Percentiles rank a stretch among this genome's conserved stretches.
phyloP scores from a whole-genome alignment of 2,113 vertebrate genomes.

The Mungos mungo region DNA sequence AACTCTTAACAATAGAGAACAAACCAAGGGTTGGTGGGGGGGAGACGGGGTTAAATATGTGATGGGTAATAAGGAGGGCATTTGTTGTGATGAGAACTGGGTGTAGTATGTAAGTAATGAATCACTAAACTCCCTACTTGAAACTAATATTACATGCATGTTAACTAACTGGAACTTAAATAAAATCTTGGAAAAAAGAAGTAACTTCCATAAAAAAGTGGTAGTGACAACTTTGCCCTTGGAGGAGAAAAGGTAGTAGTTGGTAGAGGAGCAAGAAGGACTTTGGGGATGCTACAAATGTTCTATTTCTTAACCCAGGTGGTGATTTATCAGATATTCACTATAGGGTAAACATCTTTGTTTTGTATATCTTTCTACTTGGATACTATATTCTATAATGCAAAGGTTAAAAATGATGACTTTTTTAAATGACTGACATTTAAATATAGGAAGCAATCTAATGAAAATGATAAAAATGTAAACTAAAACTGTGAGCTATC shows the following conservation, averaged over 20 bases:
- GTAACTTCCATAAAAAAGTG: not conserved
- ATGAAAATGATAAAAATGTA: conserved; percentile 40
- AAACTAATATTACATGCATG: not conserved
- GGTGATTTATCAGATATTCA: not conserved
- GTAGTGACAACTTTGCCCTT: not conserved
- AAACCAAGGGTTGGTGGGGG: not conserved
- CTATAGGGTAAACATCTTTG: not conserved
- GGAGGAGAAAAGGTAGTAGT: not conserved
- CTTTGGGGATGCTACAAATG: not conserved
- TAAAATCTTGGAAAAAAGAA: not conserved
- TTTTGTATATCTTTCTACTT: not conserved
- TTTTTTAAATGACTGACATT: not conserved
- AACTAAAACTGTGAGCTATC: conserved; percentile 27
- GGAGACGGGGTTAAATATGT: not conserved
- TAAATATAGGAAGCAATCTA: conserved; percentile 28
- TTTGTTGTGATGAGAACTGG: not conserved
- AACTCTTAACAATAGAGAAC: not conserved
- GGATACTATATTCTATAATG: conserved; percentile 3
- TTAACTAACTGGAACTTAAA: not conserved
- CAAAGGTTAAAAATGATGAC: not conserved
- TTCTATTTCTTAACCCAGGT: not conserved
- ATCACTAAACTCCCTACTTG: not conserved
- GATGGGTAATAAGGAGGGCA: not conserved
- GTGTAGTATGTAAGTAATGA: not conserved
- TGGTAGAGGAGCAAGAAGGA: not conserved